Conservation (phyloP, 2,888 invertebrate genomes). For the Azorinus chamasolen region DNA sequence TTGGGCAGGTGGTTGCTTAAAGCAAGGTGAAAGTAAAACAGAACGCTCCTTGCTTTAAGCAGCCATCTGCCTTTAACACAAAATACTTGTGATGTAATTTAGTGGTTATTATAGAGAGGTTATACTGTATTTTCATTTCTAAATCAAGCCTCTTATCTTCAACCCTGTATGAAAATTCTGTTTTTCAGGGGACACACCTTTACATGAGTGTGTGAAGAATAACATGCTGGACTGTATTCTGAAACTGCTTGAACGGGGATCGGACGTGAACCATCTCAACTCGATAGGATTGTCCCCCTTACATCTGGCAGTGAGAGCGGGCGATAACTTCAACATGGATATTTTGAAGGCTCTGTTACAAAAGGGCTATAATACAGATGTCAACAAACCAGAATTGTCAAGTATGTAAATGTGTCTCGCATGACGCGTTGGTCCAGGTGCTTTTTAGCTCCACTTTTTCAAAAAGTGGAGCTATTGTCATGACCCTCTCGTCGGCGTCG, state of each 20-base stretch:
- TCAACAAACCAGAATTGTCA: conserved; percentile 75
- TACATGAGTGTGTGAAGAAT: conserved; percentile 84
- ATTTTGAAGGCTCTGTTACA: conserved; percentile 77
- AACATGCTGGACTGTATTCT: conserved; percentile 79
- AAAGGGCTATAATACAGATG: conserved; percentile 81
- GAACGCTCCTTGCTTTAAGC: too few species aligned
- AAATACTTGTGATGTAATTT: too few species aligned
- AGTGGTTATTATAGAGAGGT: too few species aligned
- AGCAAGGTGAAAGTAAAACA: too few species aligned
- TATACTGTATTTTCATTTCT: too few species aligned
- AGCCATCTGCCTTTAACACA: too few species aligned
- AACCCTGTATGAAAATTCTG: too few species aligned
- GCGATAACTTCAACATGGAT: conserved; percentile 75
- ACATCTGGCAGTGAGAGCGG: conserved; percentile 79
- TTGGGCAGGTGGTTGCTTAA: too few species aligned
- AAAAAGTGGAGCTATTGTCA: too few species aligned
- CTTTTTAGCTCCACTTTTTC: too few species aligned
- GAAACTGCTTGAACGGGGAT: conserved; percentile 80
- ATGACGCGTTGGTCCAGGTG: not conserved
- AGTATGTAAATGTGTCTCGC: conserved; percentile 36
- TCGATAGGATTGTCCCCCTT: conserved; percentile 78
- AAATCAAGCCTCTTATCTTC: too few species aligned
- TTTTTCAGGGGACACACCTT: conserved; percentile 81
- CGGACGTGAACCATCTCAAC: conserved; percentile 83
- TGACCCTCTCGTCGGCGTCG: too few species aligned